Percentiles rank a stretch among this genome's conserved stretches.
Conservation (phyloP, 2,113 vertebrate genomes). For the Vulpes vulpes region DNA sequence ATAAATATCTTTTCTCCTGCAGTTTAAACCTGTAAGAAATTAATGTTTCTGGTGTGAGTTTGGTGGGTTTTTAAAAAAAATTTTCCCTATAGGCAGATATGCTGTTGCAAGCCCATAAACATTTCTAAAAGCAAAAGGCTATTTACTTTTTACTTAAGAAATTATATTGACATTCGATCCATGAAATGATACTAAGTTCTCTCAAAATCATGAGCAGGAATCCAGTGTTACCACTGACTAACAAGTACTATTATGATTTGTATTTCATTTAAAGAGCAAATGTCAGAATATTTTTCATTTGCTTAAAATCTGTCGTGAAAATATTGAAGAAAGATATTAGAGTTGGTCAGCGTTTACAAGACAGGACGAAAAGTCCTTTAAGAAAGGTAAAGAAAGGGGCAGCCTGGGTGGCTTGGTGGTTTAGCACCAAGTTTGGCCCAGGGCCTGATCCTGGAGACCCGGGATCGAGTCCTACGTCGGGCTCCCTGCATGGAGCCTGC, state of each 20-base stretch:
- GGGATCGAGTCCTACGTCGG: too few species aligned
- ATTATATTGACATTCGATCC: neutral
- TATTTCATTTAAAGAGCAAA: constrained; percentile 46
- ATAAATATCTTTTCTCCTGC: neutral
- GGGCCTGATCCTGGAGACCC: too few species aligned
- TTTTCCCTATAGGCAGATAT: neutral
- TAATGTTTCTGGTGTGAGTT: neutral
- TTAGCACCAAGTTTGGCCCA: too few species aligned
- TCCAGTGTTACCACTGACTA: neutral
- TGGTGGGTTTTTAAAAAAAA: neutral
- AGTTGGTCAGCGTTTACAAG: neutral
- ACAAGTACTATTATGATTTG: neutral
- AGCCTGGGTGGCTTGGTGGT: too few species aligned
- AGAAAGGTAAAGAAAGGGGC: neutral
- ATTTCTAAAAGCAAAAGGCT: neutral
- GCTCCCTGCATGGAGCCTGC: too few species aligned
- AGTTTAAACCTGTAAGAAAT: neutral
- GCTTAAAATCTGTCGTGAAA: constrained; percentile 10
- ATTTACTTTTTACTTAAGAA: neutral
- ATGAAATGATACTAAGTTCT: constrained; percentile 29
- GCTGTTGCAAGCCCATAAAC: neutral
- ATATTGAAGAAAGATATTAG: neutral
- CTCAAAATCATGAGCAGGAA: constrained; percentile 9
- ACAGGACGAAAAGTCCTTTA: neutral
- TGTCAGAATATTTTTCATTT: constrained; percentile 27